Conservation (phyloP, 2,113 vertebrate genomes). For the Scytalopus superciliaris region DNA sequence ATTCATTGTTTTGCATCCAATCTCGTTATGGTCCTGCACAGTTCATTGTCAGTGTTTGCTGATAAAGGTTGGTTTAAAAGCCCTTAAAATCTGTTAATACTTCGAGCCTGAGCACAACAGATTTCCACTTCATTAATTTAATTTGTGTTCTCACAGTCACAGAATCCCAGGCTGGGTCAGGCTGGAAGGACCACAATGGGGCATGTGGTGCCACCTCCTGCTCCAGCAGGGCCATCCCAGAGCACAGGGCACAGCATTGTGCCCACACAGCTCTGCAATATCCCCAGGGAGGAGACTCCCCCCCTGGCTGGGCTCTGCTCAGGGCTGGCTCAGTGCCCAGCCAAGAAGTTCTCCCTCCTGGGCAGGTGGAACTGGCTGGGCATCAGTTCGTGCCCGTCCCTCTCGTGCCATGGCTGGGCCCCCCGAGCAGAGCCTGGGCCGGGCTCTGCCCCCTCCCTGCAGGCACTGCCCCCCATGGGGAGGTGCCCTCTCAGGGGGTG, state of each 20-base stretch:
- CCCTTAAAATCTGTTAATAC: not conserved
- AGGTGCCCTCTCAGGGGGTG: not conserved
- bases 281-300: not conserved
- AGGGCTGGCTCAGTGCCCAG: not conserved
- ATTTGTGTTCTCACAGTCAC: not conserved
- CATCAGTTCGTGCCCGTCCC: not conserved
- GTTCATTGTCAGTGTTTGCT: not conserved
- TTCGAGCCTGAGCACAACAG: not conserved
- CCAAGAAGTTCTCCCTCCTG: not conserved
- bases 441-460: not conserved
- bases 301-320: not conserved
- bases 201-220: not conserved
- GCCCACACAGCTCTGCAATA: not conserved
- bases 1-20: not conserved
- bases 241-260: not conserved
- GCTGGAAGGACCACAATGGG: not conserved
- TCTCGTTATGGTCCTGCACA: not conserved
- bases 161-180: not conserved
- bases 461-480: not conserved
- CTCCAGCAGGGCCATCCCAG: not conserved
- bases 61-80: not conserved
- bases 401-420: not conserved
- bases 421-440: not conserved
- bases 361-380: not conserved
- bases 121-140: not conserved